Evolutionary conservation across 2,888 invertebrate species (phyloP).

Genomic region (Argyra leucocephala): DNA sequence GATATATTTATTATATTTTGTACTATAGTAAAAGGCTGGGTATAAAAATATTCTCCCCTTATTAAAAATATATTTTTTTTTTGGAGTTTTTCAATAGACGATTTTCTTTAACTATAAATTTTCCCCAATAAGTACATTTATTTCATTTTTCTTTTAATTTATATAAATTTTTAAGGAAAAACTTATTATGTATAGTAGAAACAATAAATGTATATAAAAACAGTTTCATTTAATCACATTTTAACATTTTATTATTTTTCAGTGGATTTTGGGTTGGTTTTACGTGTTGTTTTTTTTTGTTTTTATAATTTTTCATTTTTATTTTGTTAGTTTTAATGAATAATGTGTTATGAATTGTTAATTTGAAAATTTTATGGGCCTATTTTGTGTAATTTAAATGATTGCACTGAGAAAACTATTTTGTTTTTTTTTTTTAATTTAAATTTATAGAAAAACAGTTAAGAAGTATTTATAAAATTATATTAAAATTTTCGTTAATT

Average conservation of each 20-base stretch:
- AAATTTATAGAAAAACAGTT: no score
- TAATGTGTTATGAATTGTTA: slow-evolving; percentile 1
- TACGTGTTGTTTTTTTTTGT: neutral
- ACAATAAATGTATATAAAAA: neutral
- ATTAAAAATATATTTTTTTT: no score
- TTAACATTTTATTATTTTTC: slow-evolving; percentile 2
- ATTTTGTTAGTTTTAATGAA: neutral
- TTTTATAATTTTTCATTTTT: neutral
- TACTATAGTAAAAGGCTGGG: no score
- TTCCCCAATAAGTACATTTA: neutral
- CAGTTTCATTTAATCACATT: slow-evolving; percentile 1
- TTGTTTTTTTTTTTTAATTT: no score
- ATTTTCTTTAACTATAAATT: no score
- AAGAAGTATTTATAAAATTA: no score
- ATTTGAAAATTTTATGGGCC: neutral
- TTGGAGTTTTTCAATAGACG: no score
- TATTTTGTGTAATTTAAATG: no score
- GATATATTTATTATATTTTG: no score
- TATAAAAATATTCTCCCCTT: no score
- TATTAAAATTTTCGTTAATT: no score
- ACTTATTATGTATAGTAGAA: neutral
- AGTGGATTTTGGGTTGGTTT: neutral
- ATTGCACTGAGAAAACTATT: no score
- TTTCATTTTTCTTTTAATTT: neutral
- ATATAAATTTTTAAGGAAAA: neutral